These are phyloP conservation scores for Perca fluviatilis DNA, from an alignment of 2,113 vertebrate genomes.

Conservation along the genomic window DNA sequence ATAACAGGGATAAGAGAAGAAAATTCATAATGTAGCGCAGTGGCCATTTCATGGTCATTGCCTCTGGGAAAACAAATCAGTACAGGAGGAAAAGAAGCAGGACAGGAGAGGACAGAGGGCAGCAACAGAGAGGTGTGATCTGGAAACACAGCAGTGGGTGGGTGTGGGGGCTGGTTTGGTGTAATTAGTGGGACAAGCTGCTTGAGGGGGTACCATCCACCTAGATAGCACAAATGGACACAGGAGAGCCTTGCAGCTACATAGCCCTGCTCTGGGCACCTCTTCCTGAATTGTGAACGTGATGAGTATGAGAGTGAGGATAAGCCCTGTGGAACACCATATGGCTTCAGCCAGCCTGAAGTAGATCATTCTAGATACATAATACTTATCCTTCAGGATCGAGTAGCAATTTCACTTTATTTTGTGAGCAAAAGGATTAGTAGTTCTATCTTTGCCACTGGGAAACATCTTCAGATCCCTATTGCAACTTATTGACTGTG, in stretches of 20 bases:
- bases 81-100: constrained; percentile 33
- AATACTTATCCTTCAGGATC: constrained; percentile 60
- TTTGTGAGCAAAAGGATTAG: constrained; percentile 64
- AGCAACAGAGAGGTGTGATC: constrained; percentile 49
- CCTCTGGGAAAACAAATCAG: constrained; percentile 57
- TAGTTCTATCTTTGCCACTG: constrained; percentile 62
- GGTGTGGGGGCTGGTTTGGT: constrained; percentile 16
- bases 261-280: constrained; percentile 38
- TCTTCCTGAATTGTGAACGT: constrained; percentile 37
- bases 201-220: constrained; percentile 28
- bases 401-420: constrained; percentile 62
- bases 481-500: constrained; percentile 52
- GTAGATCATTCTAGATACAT: constrained; percentile 57
- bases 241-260: constrained; percentile 31
- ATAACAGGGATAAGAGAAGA: constrained; percentile 36
- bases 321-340: constrained; percentile 45
- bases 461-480: constrained; percentile 56
- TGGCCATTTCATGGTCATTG: constrained; percentile 30
- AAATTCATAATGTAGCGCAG: constrained; percentile 49
- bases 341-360: constrained; percentile 53
- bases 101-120: constrained; percentile 40
- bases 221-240: constrained; percentile 38
- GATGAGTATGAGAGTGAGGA: constrained; percentile 21
- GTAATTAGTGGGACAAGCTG: constrained; percentile 57
- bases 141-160: constrained; percentile 40